These are phyloP conservation scores for Cyprinodon diabolis DNA, from an alignment of 2,797 vertebrate genomes.

Conservation along the genomic window DNA sequence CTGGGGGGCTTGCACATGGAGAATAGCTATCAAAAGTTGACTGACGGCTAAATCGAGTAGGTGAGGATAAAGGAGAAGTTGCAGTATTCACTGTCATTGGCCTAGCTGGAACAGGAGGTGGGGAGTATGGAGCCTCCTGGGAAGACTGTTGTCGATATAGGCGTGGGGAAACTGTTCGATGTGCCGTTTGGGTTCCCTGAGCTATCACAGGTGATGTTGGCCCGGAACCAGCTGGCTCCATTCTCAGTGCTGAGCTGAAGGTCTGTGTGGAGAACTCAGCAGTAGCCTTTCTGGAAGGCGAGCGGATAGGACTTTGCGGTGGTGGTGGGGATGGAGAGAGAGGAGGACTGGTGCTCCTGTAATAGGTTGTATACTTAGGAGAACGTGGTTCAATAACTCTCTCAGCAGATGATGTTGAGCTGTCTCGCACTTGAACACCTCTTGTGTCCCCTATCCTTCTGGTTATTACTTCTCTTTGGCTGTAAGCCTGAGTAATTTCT, in stretches of 20 bases:
- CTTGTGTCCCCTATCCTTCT: conserved; percentile 76
- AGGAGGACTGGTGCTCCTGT: conserved; percentile 89
- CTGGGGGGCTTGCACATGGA: conserved; percentile 82
- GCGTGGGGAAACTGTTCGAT: conserved; percentile 82
- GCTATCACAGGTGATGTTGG: conserved; percentile 85
- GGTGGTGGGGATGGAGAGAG: conserved; percentile 91
- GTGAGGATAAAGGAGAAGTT: conserved; percentile 90
- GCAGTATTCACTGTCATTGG: conserved; percentile 86
- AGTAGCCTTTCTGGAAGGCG: conserved; percentile 82
- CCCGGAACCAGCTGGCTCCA: conserved; percentile 66
- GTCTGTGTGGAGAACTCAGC: conserved; percentile 95
- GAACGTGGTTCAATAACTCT: conserved; percentile 73
- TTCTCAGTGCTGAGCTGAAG: conserved; percentile 77
- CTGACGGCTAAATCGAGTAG: conserved; percentile 87
- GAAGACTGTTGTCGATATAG: conserved; percentile 90
- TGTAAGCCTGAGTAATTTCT: conserved; percentile 87
- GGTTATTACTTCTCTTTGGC: conserved; percentile 82
- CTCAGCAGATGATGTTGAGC: conserved; percentile 74
- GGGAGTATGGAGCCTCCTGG: conserved; percentile 87
- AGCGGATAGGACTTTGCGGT: conserved; percentile 86
- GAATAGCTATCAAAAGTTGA: conserved; percentile 87
- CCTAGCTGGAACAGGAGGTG: conserved; percentile 86
- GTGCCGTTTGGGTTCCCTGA: conserved; percentile 91
- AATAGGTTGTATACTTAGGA: conserved; percentile 86
- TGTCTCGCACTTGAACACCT: conserved; percentile 77